Base-by-base conservation (phyloP, 2,888 invertebrate species). In the Phoronis australis region DNA sequence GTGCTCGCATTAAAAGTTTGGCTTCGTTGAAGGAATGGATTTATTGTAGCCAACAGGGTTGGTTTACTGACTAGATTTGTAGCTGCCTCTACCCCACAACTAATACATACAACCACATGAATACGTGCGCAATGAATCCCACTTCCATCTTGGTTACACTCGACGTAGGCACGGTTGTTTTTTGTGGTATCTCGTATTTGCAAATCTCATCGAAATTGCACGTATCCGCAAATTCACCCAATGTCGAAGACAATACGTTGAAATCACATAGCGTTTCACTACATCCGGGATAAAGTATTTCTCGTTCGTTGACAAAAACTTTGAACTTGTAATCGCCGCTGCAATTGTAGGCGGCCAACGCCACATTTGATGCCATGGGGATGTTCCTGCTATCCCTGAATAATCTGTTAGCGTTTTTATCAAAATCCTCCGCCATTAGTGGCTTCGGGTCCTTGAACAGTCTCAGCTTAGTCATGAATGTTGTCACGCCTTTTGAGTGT, bases 321-420 rank as follows among this genome's bases (percentile, higher is more conserved):
- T 31, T 31, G 31, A 31, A 31, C 18, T 45, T 37, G 23, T 15
- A 18, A 3, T 15, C 38, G 18, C 12, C n/a, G 3, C 24, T 25
- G 38, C 45, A 45, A n/a, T 38, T 12, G 20, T 45, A 45, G 4
- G 4, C n/a, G 9, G 38, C 45, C 24, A 45, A 45, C 23, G 21
- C 38, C 15, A 45, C 23, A 27, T 45, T 45, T 12, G 38, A 12
- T 12, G 12, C 12, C 15, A 38, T 27, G 2, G 45, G 25, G 3
- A 24, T 24, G n/a, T 24, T 38, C 6, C 23, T 15, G 26, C 45
- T 45, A 24, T 22, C n/a, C 9, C 38, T 12, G 3, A 12, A 38
- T 20, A 37, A 24, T 22, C 45, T 3, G 37, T 38, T 20, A 2
- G 24, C n/a, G 12, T 38, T 15, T 3, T 12, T 24, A 20, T 26